These are phyloP conservation scores for Callosobruchus maculatus DNA, from an alignment of 2,888 invertebrate species.

Conservation along the genomic window DNA sequence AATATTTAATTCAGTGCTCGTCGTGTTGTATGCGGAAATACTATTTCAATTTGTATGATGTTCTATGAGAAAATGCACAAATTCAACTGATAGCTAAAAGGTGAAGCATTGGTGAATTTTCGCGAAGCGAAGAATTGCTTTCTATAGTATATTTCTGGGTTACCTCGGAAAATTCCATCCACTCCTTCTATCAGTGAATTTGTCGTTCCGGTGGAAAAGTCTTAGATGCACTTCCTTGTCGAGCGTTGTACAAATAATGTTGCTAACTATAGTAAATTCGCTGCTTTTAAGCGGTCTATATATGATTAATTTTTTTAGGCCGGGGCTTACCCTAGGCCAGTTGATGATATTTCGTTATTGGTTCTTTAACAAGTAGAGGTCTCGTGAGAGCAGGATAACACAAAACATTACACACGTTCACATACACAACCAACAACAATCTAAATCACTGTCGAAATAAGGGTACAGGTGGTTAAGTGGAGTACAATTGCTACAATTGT, in stretches of 20 bases:
- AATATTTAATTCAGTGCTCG: no score
- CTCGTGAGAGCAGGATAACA: conserved; percentile 27
- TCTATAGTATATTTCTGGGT: no score
- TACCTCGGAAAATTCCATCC: no score
- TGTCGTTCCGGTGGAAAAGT: neutral
- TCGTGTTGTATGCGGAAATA: no score
- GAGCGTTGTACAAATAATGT: conserved; percentile 48
- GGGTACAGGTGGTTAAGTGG: neutral
- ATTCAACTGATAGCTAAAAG: no score
- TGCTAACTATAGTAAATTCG: conserved; percentile 46
- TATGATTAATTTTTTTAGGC: conserved; percentile 20
- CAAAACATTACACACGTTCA: conserved; percentile 19
- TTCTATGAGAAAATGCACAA: no score
- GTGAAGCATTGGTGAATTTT: no score
- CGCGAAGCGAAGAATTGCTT: no score
- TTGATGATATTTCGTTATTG: neutral
- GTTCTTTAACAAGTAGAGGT: conserved; percentile 14
- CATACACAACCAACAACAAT: conserved; percentile 8
- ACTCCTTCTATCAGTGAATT: neutral
- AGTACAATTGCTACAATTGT: neutral
- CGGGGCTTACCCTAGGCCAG: neutral
- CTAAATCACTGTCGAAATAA: conserved; percentile 17
- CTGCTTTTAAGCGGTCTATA: conserved; percentile 25
- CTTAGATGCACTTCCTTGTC: conserved; percentile 39
- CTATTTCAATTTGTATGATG: no score